Percentiles rank a stretch among this genome's conserved stretches.
These are phyloP conservation scores for Myathropa florea DNA, from an alignment of 2,888 invertebrate genomes.

Conservation along the genomic window DNA sequence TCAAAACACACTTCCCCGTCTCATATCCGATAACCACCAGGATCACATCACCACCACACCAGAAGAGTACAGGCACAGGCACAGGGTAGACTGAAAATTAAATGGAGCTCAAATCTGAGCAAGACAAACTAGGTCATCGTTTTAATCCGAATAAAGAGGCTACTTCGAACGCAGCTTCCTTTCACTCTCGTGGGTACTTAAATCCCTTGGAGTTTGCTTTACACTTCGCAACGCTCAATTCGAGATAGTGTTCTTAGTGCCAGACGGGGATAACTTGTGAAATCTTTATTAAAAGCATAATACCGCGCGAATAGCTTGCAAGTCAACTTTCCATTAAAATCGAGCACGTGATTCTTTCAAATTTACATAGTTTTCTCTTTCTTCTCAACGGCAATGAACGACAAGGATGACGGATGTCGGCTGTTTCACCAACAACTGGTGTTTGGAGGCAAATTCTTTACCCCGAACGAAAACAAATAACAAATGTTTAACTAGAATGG, in stretches of 20 bases:
- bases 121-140: constrained; percentile 67
- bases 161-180: constrained; percentile 43
- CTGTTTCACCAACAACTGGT: constrained; percentile 51
- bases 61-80: constrained; percentile 4
- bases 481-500: constrained; percentile 38
- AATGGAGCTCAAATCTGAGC: constrained; percentile 58
- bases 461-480: constrained; percentile 21
- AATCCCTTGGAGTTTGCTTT: constrained; percentile 43
- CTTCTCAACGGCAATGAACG: constrained; percentile 2
- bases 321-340: constrained; percentile 49
- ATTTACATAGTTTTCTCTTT: constrained; percentile 49
- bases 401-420: constrained; percentile 35
- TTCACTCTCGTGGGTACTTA: constrained; percentile 47
- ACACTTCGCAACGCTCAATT: constrained; percentile 23
- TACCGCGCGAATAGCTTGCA: constrained; percentile 45
- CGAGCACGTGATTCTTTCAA: constrained; percentile 54
- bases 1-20: constrained; percentile 13
- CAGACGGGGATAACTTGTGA: constrained; percentile 11
- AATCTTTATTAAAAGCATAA: constrained; percentile 30
- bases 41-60: neutral
- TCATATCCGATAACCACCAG: constrained; percentile 26
- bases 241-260: constrained; percentile 18
- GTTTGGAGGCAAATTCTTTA: constrained; percentile 3
- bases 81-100: constrained; percentile 51
- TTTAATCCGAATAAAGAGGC: constrained; percentile 66